Conservation (phyloP, 2,113 vertebrate genomes). For the Rhinichthys klamathensis region DNA sequence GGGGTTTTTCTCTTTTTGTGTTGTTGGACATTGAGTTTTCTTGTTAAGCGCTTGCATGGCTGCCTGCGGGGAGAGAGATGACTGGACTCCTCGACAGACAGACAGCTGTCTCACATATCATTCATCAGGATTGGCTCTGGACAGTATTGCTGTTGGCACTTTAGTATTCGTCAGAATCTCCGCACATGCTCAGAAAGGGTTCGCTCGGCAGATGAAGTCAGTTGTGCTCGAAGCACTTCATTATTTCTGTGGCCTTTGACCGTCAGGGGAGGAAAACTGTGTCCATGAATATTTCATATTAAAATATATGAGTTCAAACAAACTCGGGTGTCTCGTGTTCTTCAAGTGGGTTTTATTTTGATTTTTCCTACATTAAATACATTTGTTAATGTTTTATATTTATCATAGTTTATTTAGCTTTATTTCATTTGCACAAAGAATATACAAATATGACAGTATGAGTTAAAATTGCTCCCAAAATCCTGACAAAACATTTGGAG, state of each 20-base stretch:
- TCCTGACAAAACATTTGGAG: background rate
- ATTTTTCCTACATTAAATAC: background rate
- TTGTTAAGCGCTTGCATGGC: slow-evolving; percentile 70
- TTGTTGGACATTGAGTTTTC: slow-evolving; percentile 53
- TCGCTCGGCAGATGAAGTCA: background rate
- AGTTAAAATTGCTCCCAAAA: background rate
- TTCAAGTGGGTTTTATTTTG: background rate
- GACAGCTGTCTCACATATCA: slow-evolving; percentile 4
- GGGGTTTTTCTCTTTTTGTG: slow-evolving; percentile 23
- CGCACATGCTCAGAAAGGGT: background rate
- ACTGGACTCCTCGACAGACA: slow-evolving; percentile 34
- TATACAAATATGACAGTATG: no score
- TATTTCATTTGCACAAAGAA: background rate
- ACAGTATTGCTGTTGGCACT: slow-evolving; percentile 12
- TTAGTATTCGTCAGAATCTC: slow-evolving; percentile 10
- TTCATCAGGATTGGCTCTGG: slow-evolving; percentile 2
- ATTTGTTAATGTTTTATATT: background rate
- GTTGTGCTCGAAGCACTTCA: slow-evolving; percentile 2
- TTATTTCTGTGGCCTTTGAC: slow-evolving; percentile 36
- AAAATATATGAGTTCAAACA: slow-evolving; percentile 33
- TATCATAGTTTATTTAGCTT: background rate
- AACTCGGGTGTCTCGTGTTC: background rate
- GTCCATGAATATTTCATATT: slow-evolving; percentile 30
- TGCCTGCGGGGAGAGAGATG: slow-evolving; percentile 61
- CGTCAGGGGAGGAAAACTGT: slow-evolving; percentile 21